These are phyloP conservation scores for Erythrolamprus reginae DNA, from an alignment of 2,113 vertebrate species.

Conservation along the genomic window DNA sequence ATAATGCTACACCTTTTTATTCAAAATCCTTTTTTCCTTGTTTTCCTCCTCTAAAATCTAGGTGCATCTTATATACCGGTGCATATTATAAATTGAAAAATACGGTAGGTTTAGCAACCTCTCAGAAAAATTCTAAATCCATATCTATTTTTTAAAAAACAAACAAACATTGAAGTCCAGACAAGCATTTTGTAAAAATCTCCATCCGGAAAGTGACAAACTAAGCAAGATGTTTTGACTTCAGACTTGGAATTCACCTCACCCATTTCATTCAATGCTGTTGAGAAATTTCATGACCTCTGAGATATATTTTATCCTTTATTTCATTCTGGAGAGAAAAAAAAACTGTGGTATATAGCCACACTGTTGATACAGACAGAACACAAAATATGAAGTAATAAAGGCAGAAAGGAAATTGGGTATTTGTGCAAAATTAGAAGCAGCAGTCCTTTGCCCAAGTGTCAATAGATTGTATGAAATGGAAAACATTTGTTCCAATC, in stretches of 20 bases:
- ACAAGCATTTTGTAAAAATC: background rate
- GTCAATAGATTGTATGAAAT: background rate
- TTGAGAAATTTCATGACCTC: background rate
- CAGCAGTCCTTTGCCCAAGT: background rate
- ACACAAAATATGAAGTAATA: background rate
- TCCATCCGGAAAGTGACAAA: background rate
- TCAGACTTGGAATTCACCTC: background rate
- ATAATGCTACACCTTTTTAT: too few relatives aligned
- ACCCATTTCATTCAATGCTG: background rate
- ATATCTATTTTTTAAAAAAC: too few relatives aligned
- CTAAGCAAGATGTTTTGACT: background rate
- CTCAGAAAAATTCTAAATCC: background rate
- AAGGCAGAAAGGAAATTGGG: background rate
- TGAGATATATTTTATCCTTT: background rate
- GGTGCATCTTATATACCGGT: too few relatives aligned
- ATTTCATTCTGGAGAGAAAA: background rate
- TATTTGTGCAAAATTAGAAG: background rate
- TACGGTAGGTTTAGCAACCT: background rate
- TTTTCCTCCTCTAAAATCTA: too few relatives aligned
- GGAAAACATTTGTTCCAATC: background rate
- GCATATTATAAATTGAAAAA: too few relatives aligned
- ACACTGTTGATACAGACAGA: background rate
- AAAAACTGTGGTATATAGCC: background rate
- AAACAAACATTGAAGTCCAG: background rate
- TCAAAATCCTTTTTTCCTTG: too few relatives aligned